Percentiles rank a stretch among this genome's conserved stretches.
Conservation (phyloP, 2,797 vertebrate species). For the Artibeus jamaicensis region DNA sequence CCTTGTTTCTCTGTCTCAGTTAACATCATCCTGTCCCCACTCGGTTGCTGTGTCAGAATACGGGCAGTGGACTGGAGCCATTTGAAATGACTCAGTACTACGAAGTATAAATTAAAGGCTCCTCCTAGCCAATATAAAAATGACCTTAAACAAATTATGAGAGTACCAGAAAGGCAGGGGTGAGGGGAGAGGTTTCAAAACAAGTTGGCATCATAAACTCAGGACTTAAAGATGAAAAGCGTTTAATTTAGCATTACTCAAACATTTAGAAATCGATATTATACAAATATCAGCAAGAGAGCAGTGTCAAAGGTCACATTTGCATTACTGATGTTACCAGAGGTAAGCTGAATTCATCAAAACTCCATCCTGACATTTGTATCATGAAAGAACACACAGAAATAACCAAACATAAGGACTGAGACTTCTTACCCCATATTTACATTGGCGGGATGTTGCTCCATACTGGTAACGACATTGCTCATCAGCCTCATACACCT, state of each 20-base stretch:
- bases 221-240: slow-evolving; percentile 51
- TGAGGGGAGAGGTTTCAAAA: not conserved
- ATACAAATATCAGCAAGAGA: slow-evolving; percentile 77
- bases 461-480: slow-evolving; percentile 99
- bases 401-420: slow-evolving; percentile 81
- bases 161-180: not conserved
- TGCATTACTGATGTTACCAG: not conserved
- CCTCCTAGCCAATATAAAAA: slow-evolving; percentile 57
- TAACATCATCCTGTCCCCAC: slow-evolving; percentile 44
- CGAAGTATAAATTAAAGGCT: slow-evolving; percentile 47
- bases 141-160: slow-evolving; percentile 29
- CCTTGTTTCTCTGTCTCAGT: slow-evolving; percentile 11
- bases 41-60: slow-evolving; percentile 34
- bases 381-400: slow-evolving; percentile 69
- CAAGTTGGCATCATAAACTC: slow-evolving; percentile 47
- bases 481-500: slow-evolving; percentile 98
- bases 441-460: slow-evolving; percentile 97
- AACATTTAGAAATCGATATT: slow-evolving; percentile 63
- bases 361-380: slow-evolving; percentile 62
- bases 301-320: slow-evolving; percentile 70
- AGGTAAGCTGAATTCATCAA: slow-evolving; percentile 51
- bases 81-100: slow-evolving; percentile 41
- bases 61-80: slow-evolving; percentile 61
- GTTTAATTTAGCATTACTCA: slow-evolving; percentile 45
- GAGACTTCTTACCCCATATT: slow-evolving; percentile 99